These are phyloP conservation scores for Cairina moschata DNA, from an alignment of 2,113 vertebrate species.

Conservation along the genomic window DNA sequence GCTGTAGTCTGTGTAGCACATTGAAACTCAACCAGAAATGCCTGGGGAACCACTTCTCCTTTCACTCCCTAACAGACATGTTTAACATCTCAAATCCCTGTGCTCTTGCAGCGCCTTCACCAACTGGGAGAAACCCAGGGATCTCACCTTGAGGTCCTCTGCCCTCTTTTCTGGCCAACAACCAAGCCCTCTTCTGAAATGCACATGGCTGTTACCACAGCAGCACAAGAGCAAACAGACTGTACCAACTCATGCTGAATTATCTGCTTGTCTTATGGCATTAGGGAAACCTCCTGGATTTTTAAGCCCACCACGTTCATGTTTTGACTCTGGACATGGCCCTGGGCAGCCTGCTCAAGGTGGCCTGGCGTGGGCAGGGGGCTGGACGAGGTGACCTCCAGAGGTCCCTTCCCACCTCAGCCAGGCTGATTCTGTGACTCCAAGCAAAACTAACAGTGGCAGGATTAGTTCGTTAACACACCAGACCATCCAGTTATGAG, in stretches of 20 bases:
- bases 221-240: not conserved
- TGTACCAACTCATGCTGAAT: accelerated
- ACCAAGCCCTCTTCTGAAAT: not conserved
- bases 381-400: not conserved
- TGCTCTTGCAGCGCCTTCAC: not conserved
- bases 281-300: no score
- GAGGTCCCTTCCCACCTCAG: not conserved
- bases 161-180: not conserved
- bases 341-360: not conserved
- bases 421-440: not conserved
- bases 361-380: not conserved
- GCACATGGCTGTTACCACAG: accelerated
- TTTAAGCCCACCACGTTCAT: not conserved
- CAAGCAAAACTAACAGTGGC: not conserved
- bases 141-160: not conserved
- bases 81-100: not conserved
- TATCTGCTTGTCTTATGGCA: accelerated
- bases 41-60: not conserved
- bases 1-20: not conserved
- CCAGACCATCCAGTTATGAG: not conserved
- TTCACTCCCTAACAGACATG: not conserved
- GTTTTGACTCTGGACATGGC: not conserved
- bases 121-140: not conserved
- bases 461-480: not conserved
- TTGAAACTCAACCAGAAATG: not conserved